A percentile compares a stretch with the other conserved stretches of the same genome.
Evolutionary conservation across 2,113 vertebrate genomes (phyloP).

Genomic region (Deroptyus accipitrinus): DNA sequence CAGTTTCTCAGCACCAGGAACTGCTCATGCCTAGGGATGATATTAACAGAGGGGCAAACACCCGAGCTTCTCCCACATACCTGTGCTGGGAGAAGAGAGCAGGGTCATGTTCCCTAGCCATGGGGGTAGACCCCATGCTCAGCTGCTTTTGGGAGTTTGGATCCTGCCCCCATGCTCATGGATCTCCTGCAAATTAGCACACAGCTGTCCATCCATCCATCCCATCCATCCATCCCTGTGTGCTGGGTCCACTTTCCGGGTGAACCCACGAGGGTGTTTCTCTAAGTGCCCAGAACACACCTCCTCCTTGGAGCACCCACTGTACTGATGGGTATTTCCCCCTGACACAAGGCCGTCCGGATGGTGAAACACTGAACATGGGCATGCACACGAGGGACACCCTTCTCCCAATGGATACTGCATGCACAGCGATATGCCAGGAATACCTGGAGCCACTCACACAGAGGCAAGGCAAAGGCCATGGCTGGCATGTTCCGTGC

Average conservation of each 20-base stretch:
- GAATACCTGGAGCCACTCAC: not conserved
- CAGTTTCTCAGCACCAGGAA: not conserved
- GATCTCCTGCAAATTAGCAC: not conserved
- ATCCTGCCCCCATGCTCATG: not conserved
- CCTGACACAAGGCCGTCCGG: not conserved
- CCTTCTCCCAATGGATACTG: not conserved
- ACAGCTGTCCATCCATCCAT: not conserved
- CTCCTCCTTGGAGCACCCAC: not conserved
- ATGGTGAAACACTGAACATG: accelerated
- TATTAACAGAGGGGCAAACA: not conserved
- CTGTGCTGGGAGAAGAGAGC: not conserved
- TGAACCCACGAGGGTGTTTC: not conserved
- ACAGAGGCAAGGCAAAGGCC: not conserved
- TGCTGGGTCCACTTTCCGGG: not conserved
- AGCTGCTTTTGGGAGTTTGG: not conserved
- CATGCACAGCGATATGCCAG: accelerated
- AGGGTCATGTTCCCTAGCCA: accelerated
- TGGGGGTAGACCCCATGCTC: not conserved
- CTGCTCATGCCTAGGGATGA: accelerated
- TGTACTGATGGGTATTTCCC: accelerated
- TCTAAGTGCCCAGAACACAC: too few relatives aligned
- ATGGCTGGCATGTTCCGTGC: not conserved
- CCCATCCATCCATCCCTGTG: not conserved
- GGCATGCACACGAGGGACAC: accelerated
- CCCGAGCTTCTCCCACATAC: not conserved